A percentile compares a stretch with the other conserved stretches of the same genome.
phyloP scores from a whole-genome alignment of 1,140 invertebrate species.

The Venustaconcha ellipsiformis region DNA sequence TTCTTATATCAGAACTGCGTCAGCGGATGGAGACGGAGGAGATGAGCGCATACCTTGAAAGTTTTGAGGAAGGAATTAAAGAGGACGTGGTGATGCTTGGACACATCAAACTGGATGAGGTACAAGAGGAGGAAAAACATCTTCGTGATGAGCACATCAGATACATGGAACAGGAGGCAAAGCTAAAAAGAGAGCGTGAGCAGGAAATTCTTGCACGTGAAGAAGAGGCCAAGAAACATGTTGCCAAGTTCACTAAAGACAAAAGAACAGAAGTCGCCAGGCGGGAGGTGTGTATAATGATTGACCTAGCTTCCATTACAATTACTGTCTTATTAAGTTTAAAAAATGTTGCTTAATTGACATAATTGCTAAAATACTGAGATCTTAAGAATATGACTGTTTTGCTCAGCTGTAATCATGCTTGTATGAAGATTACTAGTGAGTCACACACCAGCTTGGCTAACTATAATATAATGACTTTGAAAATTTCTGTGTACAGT shows the following conservation, averaged over 20 bases:
- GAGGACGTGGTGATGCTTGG: slow-evolving; percentile 65
- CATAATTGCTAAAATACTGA: no score
- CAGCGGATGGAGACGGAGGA: slow-evolving; percentile 58
- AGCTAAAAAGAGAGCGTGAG: slow-evolving; percentile 30
- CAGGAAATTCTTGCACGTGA: slow-evolving; percentile 49
- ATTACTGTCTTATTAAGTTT: no score
- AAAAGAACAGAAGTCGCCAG: slow-evolving; percentile 47
- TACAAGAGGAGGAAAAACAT: slow-evolving; percentile 62
- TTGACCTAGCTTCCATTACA: neutral
- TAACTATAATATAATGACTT: no score
- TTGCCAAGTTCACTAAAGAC: slow-evolving; percentile 51
- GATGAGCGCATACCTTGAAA: slow-evolving; percentile 51
- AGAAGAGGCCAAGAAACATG: slow-evolving; percentile 57
- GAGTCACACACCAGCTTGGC: no score
- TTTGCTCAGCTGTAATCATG: no score
- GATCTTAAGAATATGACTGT: no score
- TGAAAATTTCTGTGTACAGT: no score
- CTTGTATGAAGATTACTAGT: no score
- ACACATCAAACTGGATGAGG: slow-evolving; percentile 61
- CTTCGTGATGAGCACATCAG: slow-evolving; percentile 63
- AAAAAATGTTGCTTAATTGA: neutral
- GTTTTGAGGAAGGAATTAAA: slow-evolving; percentile 58
- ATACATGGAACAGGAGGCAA: slow-evolving; percentile 54
- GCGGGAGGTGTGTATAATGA: slow-evolving; percentile 36
- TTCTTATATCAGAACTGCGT: slow-evolving; percentile 40